Base-by-base conservation (phyloP, 2,888 invertebrate species). In the Unio delphinus region DNA sequence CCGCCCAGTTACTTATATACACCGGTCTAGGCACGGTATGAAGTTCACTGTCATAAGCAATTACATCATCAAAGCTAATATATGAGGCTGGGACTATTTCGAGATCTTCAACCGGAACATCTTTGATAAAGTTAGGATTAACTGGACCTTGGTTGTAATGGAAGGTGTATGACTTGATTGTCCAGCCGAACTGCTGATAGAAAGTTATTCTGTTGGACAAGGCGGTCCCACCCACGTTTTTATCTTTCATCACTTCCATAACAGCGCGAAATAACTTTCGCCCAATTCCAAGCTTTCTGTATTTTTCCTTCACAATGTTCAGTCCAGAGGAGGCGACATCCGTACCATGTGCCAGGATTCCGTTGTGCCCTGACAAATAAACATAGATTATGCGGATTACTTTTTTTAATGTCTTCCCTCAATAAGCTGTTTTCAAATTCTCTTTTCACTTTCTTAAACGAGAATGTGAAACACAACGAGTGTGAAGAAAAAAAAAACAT, bases 111-210 rank as follows among this genome's bases (percentile, higher is more conserved):
- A 60, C 60, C 3, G 77, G 69, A 20, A 69, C 67, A 20, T 78
- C 72, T 60, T 61, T 65, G 11, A 78, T 62, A 61, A 79, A 82
- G 0, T 77, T 74, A 17, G 74, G 74, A 67, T 78, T 80, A 28
- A 82, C 74, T 3, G 76, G 78, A 11, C 82, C 82, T 26, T 79
- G 78, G 64, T 78, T 82, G 63, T 81, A 82, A 67, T 82, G 80
- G 18, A 82, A 73, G 0, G 80, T 81, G 58, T 76, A 82, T 1
- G 80, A 81, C 61, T 78, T 79, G 57, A 80, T 80, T 30, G 79
- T 82, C 82, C 82, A 82, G 15, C 82, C 82, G 65, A 82, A 82
- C 62, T 82, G 82, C 7, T 75, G 76, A 62, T 82, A 82, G 58
- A 82, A 82, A 15, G 82, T 72, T 23, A 82, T 73, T 20, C 82